Conservation (phyloP, 2,113 vertebrate genomes). For the Pontoporia blainvillei region DNA sequence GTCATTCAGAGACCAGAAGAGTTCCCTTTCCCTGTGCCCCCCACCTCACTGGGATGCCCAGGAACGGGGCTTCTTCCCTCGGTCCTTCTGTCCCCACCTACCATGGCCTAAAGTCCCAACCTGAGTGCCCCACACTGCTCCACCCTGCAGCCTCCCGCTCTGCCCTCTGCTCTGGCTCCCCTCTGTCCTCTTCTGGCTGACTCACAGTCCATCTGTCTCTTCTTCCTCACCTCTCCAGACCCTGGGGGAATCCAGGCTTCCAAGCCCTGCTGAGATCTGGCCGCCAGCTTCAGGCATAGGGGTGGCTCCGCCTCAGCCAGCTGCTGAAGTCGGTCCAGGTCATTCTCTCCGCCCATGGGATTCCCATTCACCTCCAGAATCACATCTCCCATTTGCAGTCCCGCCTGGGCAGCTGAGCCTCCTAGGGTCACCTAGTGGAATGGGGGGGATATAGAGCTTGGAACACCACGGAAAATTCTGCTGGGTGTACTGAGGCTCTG, state of each 20-base stretch:
- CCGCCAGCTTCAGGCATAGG: constrained; percentile 39
- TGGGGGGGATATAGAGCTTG: not conserved
- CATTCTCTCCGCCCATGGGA: constrained; percentile 76
- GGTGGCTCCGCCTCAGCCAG: constrained; percentile 75
- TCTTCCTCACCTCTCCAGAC: constrained; percentile 43
- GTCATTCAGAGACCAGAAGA: not conserved
- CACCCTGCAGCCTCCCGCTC: not conserved
- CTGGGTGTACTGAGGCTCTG: not conserved
- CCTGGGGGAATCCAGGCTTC: not conserved
- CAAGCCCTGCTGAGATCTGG: not conserved
- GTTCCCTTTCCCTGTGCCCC: not conserved
- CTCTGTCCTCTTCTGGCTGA: not conserved
- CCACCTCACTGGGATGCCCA: not conserved
- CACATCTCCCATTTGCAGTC: constrained; percentile 80
- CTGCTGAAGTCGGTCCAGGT: constrained; percentile 77
- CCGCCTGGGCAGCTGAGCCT: constrained; percentile 79
- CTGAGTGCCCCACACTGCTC: not conserved
- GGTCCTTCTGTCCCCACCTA: not conserved
- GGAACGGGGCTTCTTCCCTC: not conserved
- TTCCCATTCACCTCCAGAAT: constrained; percentile 85
- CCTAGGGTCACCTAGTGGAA: constrained; percentile 77
- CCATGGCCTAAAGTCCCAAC: not conserved
- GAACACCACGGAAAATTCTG: not conserved
- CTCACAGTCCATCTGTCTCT: not conserved
- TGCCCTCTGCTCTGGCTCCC: not conserved